Base-by-base conservation (phyloP, 2,113 vertebrate species). In the Bolborhynchus lineola region DNA sequence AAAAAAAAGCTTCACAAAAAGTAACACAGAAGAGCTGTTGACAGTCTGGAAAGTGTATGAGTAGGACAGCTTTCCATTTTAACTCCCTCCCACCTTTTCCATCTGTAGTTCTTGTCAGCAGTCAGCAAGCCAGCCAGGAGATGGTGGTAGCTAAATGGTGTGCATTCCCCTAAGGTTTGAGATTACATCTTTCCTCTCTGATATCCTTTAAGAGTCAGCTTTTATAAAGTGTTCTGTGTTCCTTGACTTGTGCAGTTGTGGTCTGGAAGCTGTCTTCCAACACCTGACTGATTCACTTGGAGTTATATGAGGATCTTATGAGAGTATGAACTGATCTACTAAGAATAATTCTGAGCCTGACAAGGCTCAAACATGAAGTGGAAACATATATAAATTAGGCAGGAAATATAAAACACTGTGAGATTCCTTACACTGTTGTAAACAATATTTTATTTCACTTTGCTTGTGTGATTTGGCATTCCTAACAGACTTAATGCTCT, bases 41-140 rank as follows among this genome's bases (percentile, higher is more conserved):
- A 87, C 88, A 96, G 81, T 89, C 86, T 97, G 83, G 67, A 75
- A 96, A 96, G 49, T 72, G 28, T 41, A 83, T 87, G 78, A 90
- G 86, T 94, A 87, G 95, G 95, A 93, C 81, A 94, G 83, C 74
- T 94, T 94, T 96, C 91, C 68, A 2, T 89, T 89, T 96, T 94
- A 96, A 96, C 70, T 96, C 59, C 93, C 96, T 96, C 96, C 96
- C 95, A 96, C 95, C 92, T 80, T 93, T 95, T 89, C 96, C 96
- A 97, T 97, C 96, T 96, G 96, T 77, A 80, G 86, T 46, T 92
- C 81, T 80, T 93, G 88, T 96, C 93, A 94, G 87, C 91, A 96
- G 83, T 67, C 74, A 93, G 77, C 81, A 72, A 96, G 44, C 37
- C 6, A 88, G 91, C 52, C 92, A 89, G 93, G 81, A 96, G 88